Percentiles rank a stretch among this genome's conserved stretches.
phyloP scores from a whole-genome alignment of 1,140 invertebrate species.

The Drosophila novamexicana region DNA sequence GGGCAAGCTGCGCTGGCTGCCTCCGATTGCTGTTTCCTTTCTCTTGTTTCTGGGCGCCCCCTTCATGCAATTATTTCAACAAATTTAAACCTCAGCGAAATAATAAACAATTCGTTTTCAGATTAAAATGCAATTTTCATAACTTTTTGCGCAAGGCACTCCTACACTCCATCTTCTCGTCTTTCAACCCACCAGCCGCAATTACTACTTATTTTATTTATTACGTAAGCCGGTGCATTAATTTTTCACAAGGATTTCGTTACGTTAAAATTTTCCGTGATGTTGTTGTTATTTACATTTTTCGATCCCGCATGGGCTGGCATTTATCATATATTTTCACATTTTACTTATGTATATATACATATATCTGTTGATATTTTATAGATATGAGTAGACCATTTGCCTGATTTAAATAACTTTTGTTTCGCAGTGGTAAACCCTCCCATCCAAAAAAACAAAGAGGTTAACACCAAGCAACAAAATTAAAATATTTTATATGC shows the following conservation, averaged over 20 bases:
- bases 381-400: slow-evolving; percentile 58
- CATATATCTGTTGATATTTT: slow-evolving; percentile 31
- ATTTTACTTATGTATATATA: slow-evolving; percentile 40
- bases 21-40: slow-evolving; percentile 75
- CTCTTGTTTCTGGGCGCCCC: slow-evolving; percentile 32
- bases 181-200: slow-evolving; percentile 44
- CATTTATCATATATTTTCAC: slow-evolving; percentile 40
- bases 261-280: slow-evolving; percentile 44
- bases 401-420: slow-evolving; percentile 75
- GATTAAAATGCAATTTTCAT: slow-evolving; percentile 83
- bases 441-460: slow-evolving; percentile 47
- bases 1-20: slow-evolving; percentile 45
- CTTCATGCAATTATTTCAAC: slow-evolving; percentile 78
- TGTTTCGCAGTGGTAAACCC: slow-evolving; percentile 35
- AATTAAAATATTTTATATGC: not conserved
- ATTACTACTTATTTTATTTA: slow-evolving; percentile 83
- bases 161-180: slow-evolving; percentile 2
- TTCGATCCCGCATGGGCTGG: slow-evolving; percentile 41
- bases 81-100: slow-evolving; percentile 83
- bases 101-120: slow-evolving; percentile 83
- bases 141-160: slow-evolving; percentile 73
- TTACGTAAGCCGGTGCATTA: slow-evolving; percentile 74
- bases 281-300: slow-evolving; percentile 52
- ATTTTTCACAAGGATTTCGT: slow-evolving; percentile 73
- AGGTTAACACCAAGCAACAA: slow-evolving; percentile 22